These are phyloP conservation scores for Dromococcyx pavoninus DNA, from an alignment of 2,797 vertebrate species.

Conservation along the genomic window DNA sequence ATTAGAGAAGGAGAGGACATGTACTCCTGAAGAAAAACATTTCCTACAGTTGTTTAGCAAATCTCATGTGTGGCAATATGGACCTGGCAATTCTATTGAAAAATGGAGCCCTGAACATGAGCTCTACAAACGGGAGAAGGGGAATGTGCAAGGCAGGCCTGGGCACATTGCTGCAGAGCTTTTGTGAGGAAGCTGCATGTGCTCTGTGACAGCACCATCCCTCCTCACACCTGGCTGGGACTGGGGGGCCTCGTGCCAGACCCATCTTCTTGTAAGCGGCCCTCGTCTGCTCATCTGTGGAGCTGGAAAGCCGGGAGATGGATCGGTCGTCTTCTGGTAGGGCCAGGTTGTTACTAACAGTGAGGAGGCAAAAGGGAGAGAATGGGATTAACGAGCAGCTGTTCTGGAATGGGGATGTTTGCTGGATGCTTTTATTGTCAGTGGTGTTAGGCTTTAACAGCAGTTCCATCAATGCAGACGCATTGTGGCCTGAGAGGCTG, in stretches of 20 bases:
- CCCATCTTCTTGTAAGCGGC: not conserved
- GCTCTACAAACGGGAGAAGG: not conserved
- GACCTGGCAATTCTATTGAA: not conserved
- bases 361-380: not conserved
- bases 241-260: not conserved
- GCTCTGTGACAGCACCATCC: not conserved
- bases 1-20: not conserved
- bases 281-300: not conserved
- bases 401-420: not conserved
- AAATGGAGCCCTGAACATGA: not conserved
- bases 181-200: not conserved
- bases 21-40: not conserved
- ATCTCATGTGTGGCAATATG: not conserved
- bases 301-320: not conserved
- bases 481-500: not conserved
- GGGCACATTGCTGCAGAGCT: not conserved
- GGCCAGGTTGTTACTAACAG: not conserved
- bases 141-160: not conserved
- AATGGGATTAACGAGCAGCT: not conserved
- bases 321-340: accelerated
- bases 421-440: not conserved
- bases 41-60: not conserved
- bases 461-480: accelerated
- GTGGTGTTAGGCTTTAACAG: not conserved
- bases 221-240: accelerated